Conservation (phyloP, 1,140 invertebrate genomes). For the Maniola jurtina region DNA sequence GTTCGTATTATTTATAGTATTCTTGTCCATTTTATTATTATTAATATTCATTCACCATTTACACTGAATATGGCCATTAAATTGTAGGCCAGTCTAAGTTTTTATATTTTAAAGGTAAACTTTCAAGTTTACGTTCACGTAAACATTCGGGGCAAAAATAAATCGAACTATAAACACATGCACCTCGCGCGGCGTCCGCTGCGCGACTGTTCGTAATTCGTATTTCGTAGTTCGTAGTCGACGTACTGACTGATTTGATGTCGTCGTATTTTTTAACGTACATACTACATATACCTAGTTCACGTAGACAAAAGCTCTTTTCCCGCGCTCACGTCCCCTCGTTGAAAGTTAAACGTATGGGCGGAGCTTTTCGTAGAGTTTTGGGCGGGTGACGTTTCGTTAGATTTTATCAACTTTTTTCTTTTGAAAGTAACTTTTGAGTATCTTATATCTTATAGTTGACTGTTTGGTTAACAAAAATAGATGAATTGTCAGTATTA, state of each 20-base stretch:
- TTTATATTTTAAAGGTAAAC: constrained; percentile 39
- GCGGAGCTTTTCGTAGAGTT: constrained; percentile 50
- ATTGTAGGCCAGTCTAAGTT: constrained; percentile 39
- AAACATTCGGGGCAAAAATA: constrained; percentile 48
- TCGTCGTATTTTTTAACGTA: constrained; percentile 22
- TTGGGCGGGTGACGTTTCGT: constrained; percentile 27
- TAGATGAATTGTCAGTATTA: too few relatives aligned
- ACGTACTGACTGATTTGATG: constrained; percentile 11
- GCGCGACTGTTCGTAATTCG: constrained; percentile 50
- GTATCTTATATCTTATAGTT: too few relatives aligned
- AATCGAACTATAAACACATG: constrained; percentile 29
- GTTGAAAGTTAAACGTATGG: constrained; percentile 30
- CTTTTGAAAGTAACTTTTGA: background rate
- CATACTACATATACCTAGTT: too few relatives aligned
- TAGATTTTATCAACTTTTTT: background rate
- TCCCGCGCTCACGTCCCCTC: constrained; percentile 46
- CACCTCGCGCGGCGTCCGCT: constrained; percentile 36
- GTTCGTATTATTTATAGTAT: constrained; percentile 50
- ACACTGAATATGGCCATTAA: constrained; percentile 36
- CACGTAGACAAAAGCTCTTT: constrained; percentile 50
- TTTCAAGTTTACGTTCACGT: constrained; percentile 45
- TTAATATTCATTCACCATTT: constrained; percentile 38
- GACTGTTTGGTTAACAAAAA: too few relatives aligned
- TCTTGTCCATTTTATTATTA: constrained; percentile 59
- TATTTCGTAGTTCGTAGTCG: constrained; percentile 16